Base-by-base conservation (phyloP, 1,140 invertebrate genomes). In the Amyelois transitella region DNA sequence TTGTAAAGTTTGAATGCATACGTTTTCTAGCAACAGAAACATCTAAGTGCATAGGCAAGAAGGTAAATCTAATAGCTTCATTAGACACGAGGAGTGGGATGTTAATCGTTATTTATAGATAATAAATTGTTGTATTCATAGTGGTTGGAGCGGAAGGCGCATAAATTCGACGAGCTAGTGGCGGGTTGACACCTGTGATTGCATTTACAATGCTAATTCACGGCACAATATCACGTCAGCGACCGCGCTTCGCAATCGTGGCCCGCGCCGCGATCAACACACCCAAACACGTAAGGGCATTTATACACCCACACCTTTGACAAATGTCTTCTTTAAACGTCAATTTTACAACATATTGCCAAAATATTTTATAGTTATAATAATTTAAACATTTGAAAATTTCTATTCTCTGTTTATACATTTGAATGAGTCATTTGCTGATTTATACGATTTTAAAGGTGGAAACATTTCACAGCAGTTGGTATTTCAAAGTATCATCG, bases 141-240 rank as follows among this genome's bases (percentile, higher is more conserved):
- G 61, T 69, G 69, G 62, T 66, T 59, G 66, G 63, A 69, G 75
- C 75, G 75, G 76, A 83, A 85, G 79, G 78, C 73, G 76, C 81
- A 85, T 86, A 87, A 86, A 87, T 84, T 82, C 72, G 73, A 76
- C 69, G 72, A 75, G 71, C 81, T 69, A 78, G 74, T 80, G 77
- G 68, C 75, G 69, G 73, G 55, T 70, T 82, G 82, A 87, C 81
- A 87, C 76, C 84, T 87, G 84, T 87, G 84, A 87, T 87, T 86
- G 82, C 84, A 87, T 87, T 84, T 87, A 84, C 82, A 87, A 83
- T 87, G 82, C 84, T 87, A 85, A 87, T 87, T 82, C 79, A 75
- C 67, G 69, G 69, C 72, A 70, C 74, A 77, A 75, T 77, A 77
- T 78, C 79, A 68, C 75, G 81, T 76, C 77, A 83, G 63, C 74